These are phyloP conservation scores for Andrena haemorrhoa DNA, from an alignment of 2,888 invertebrate species.

Conservation along the genomic window DNA sequence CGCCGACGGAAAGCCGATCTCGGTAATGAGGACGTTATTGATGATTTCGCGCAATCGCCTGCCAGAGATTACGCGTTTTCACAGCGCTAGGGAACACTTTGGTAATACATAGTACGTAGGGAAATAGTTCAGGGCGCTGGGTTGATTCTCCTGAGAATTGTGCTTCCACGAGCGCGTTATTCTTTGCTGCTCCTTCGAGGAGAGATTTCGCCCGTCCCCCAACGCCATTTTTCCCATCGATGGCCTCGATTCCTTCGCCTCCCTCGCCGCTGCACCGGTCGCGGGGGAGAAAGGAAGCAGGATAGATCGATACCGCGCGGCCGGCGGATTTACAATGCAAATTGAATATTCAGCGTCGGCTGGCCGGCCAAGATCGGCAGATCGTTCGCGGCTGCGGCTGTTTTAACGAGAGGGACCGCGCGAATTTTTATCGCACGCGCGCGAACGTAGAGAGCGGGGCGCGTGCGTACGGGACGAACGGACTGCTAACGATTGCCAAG, in stretches of 20 bases:
- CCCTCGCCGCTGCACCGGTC: neutral
- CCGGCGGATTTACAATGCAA: constrained; percentile 55
- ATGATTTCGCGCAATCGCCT: constrained; percentile 20
- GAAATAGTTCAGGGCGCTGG: neutral
- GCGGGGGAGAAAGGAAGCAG: constrained; percentile 8
- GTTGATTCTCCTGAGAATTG: too few relatives aligned
- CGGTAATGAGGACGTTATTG: constrained; percentile 20
- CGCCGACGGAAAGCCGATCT: constrained; percentile 15
- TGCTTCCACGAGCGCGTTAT: too few relatives aligned
- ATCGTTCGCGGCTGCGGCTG: constrained; percentile 30
- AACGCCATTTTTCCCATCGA: neutral
- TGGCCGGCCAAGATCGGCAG: constrained; percentile 29
- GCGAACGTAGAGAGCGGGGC: constrained; percentile 18
- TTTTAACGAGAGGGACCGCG: constrained; percentile 56
- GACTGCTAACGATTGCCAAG: constrained; percentile 80
- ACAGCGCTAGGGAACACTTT: neutral
- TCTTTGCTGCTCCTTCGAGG: too few relatives aligned
- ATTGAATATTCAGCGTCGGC: constrained; percentile 20
- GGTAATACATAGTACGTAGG: neutral
- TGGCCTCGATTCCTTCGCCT: neutral
- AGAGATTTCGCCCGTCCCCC: too few relatives aligned
- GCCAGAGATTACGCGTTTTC: constrained; percentile 5
- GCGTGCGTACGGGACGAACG: constrained; percentile 45
- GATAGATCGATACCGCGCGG: constrained; percentile 28
- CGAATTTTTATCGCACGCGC: constrained; percentile 59